Evolutionary conservation across 2,888 invertebrate species (phyloP).

Genomic region (Thalpophila matura): DNA sequence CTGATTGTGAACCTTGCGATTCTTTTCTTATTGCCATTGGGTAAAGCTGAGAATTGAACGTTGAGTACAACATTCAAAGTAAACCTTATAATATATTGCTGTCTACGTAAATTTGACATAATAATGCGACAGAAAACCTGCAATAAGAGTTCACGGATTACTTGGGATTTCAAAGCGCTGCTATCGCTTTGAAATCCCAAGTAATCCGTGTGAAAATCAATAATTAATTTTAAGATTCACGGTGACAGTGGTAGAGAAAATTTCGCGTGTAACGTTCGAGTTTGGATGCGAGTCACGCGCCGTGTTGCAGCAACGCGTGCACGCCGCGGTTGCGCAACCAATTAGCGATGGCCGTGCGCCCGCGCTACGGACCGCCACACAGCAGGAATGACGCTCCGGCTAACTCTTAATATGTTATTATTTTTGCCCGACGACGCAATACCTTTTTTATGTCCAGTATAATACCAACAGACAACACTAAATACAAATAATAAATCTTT

Average conservation of each 20-base stretch:
- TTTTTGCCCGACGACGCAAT: slow-evolving; percentile 50
- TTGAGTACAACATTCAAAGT: slow-evolving; percentile 13
- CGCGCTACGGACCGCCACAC: slow-evolving; percentile 79
- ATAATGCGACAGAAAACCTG: slow-evolving; percentile 51
- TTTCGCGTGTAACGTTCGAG: slow-evolving; percentile 35
- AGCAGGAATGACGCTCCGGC: slow-evolving; percentile 78
- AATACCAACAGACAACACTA: slow-evolving; percentile 48
- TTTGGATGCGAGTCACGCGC: slow-evolving; percentile 72
- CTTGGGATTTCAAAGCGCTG: too few species aligned
- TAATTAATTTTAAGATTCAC: slow-evolving; percentile 39
- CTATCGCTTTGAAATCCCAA: slow-evolving; percentile 49
- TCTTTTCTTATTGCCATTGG: slow-evolving; percentile 36
- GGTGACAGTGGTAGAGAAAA: slow-evolving; percentile 27
- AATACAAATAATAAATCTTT: slow-evolving; percentile 54
- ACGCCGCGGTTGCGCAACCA: slow-evolving; percentile 80
- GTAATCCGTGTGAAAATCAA: slow-evolving; percentile 51
- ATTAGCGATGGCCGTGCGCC: slow-evolving; percentile 70
- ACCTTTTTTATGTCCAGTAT: slow-evolving; percentile 47
- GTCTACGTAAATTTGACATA: slow-evolving; percentile 57
- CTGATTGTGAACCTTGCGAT: slow-evolving; percentile 47
- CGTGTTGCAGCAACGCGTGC: slow-evolving; percentile 72
- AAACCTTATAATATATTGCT: slow-evolving; percentile 20
- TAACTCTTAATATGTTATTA: slow-evolving; percentile 72
- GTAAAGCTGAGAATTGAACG: slow-evolving; percentile 28
- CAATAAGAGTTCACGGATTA: slow-evolving; percentile 26